Evolutionary conservation across 1,140 invertebrate genomes (phyloP).

Genomic region (Cylas formicarius): DNA sequence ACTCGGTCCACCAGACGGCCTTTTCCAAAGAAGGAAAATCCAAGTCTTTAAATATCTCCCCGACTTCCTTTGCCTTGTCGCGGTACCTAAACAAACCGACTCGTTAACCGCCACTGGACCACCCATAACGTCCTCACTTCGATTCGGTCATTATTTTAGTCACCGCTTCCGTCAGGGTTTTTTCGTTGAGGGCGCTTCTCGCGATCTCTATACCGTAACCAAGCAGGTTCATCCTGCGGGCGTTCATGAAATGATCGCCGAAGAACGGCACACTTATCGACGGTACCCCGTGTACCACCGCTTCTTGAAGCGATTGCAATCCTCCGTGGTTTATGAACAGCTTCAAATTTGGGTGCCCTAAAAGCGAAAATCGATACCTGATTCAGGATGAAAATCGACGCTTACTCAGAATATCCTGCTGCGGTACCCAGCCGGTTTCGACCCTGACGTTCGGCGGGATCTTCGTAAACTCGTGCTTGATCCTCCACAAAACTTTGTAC

Average conservation of each 20-base stretch:
- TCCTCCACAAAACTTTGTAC: constrained; percentile 52
- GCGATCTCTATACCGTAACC: constrained; percentile 35
- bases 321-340: constrained; percentile 12
- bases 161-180: constrained; percentile 22
- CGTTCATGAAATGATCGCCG: constrained; percentile 27
- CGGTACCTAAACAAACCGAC: constrained; percentile 25
- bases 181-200: constrained; percentile 22
- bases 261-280: constrained; percentile 1
- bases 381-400: constrained; percentile 6
- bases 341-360: constrained; percentile 3
- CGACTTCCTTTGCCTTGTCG: constrained; percentile 22
- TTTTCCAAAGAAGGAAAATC: constrained; percentile 40
- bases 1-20: constrained; percentile 48
- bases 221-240: constrained; percentile 25
- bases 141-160: constrained; percentile 23
- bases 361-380: no score
- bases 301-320: constrained; percentile 40
- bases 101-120: not conserved
- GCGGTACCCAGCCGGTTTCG: constrained; percentile 53
- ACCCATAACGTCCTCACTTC: constrained; percentile 13
- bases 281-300: constrained; percentile 27
- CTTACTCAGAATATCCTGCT: constrained; percentile 38
- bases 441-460: constrained; percentile 48
- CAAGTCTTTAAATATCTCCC: constrained; percentile 33
- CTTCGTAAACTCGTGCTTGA: constrained; percentile 43